Evolutionary conservation across 1,140 invertebrate genomes (phyloP), one percentile per base, ranked within the genome.

Genomic region (Drosophila mauritiana): DNA sequence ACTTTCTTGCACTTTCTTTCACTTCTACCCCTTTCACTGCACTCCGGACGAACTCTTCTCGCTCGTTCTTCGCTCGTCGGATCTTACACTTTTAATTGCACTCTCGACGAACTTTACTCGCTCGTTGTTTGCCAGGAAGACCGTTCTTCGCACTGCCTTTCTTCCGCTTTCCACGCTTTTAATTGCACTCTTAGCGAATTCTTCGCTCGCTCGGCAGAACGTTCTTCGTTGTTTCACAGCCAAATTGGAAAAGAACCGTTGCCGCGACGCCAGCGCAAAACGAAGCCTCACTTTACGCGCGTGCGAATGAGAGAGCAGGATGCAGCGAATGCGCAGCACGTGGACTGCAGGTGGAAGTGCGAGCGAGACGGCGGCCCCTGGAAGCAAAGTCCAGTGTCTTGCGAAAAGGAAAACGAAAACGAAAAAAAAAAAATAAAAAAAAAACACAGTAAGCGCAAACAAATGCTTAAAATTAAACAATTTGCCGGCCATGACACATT

Each of bases 171-270:
- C 2, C 27, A 51, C 25, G 48, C 48, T 51, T 51, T 36, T 17
- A 51, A 51, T 15, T 51, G 27, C 49, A 51, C 49, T 36, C 31
- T 51, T 17, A 1, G 17, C 34, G 37, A 67, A 40, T 49, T 68
- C 64, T 65, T 65, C 27, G 48, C 39, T 68, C 20, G 46, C 27
- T 68, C 46, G 46, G 59, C 22, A 65, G 61, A 65, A 68, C 59
- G 84, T 89, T 84, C 75, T 83, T 84, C 53, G 68, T 89, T 84
- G 84, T 83, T 84, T 88, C 84, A 89, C 84, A 88, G 84, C 84
- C 84, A 74, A 88, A 77, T 89, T 83, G 63, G 77, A 89, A 88
- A 88, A 88, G 84, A 88, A 88, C 67, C 81, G 67, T 89, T 73
- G 58, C 59, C 67, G 65, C 67, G 79, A 62, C 59, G 80, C 79